Evolutionary conservation across 2,888 invertebrate genomes (phyloP).

Genomic region (Axea sp.): DNA sequence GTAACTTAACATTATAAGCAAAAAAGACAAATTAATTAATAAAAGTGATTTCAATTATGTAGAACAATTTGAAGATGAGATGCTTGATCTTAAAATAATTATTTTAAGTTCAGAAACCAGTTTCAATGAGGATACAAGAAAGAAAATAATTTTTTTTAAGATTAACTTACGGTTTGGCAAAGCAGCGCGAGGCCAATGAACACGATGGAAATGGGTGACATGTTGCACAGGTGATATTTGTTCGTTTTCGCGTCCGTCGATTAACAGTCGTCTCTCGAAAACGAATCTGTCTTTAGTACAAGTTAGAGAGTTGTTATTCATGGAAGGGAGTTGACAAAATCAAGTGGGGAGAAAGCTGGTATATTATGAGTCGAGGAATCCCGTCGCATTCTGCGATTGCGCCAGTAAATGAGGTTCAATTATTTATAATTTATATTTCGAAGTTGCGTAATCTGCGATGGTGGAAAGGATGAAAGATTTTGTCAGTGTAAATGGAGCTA

Average conservation of each 20-base stretch:
- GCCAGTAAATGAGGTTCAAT: constrained; percentile 34
- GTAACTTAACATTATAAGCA: too few species aligned
- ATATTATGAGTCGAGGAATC: constrained; percentile 43
- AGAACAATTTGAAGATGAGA: too few species aligned
- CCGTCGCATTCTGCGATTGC: constrained; percentile 39
- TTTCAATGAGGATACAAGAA: too few species aligned
- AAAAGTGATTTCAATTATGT: too few species aligned
- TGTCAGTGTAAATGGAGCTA: too few species aligned
- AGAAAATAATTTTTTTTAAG: too few species aligned
- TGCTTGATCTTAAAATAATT: too few species aligned
- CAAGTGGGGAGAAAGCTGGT: constrained; percentile 56
- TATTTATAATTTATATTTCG: constrained; percentile 47
- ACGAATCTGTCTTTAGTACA: constrained; percentile 54
- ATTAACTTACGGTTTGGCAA: constrained; percentile 47
- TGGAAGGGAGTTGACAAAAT: constrained; percentile 58
- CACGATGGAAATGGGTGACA: constrained; percentile 22
- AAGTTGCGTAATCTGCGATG: constrained; percentile 4
- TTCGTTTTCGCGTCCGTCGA: constrained; percentile 43
- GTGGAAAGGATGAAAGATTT: not conserved
- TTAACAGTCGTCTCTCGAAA: constrained; percentile 51
- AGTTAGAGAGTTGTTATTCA: constrained; percentile 41
- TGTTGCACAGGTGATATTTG: constrained; percentile 38
- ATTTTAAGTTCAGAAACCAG: too few species aligned
- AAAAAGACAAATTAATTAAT: too few species aligned
- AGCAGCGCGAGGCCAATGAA: constrained; percentile 30